Conservation (phyloP, 2,888 invertebrate species). For the Eurois occulta region DNA sequence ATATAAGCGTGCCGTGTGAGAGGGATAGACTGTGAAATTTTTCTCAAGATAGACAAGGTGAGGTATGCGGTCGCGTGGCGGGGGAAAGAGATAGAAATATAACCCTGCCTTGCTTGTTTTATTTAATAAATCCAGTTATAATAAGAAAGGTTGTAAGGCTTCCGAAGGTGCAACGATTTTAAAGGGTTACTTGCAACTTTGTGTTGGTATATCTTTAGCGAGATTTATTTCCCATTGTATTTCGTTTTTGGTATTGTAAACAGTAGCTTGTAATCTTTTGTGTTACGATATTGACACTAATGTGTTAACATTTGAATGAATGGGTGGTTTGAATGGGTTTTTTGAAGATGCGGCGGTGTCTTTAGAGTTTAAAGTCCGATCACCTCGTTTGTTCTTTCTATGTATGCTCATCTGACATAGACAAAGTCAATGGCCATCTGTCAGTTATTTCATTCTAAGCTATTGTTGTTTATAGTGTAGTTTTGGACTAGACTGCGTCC, state of each 20-base stretch:
- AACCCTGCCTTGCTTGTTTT: slow-evolving; percentile 68
- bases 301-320: slow-evolving; percentile 44
- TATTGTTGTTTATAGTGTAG: background rate
- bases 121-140: slow-evolving; percentile 83
- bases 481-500: background rate
- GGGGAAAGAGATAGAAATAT: slow-evolving; percentile 67
- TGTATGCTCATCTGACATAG: background rate
- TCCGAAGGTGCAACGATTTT: slow-evolving; percentile 68
- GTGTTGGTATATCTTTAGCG: slow-evolving; percentile 46
- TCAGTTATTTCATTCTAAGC: background rate
- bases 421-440: background rate
- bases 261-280: slow-evolving; percentile 41
- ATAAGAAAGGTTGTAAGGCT: slow-evolving; percentile 74
- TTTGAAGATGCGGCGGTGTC: slow-evolving; percentile 6
- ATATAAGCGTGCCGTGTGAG: slow-evolving; percentile 78
- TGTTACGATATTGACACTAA: slow-evolving; percentile 49
- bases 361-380: background rate
- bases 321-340: slow-evolving; percentile 15
- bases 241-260: slow-evolving; percentile 49
- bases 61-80: slow-evolving; percentile 82
- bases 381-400: background rate
- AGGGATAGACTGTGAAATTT: slow-evolving; percentile 51
- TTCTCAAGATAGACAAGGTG: slow-evolving; percentile 53
- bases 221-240: slow-evolving; percentile 50
- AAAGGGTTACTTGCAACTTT: slow-evolving; percentile 65